Evolutionary conservation across 1,140 invertebrate species (phyloP).

Genomic region (Pseudomyrmex dendroicus): DNA sequence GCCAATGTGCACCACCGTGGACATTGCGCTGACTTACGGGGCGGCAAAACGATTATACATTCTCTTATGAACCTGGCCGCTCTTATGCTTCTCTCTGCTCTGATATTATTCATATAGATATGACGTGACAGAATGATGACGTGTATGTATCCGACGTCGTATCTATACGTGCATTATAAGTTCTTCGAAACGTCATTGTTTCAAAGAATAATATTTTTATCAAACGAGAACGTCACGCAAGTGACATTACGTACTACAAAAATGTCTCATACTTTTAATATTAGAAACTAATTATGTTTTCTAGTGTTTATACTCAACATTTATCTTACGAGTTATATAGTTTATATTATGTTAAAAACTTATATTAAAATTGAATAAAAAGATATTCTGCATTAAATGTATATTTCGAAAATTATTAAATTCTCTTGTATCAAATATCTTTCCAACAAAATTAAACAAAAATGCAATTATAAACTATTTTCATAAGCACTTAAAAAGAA

Average conservation of each 20-base stretch:
- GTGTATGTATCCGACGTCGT: not conserved
- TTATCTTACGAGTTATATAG: no score
- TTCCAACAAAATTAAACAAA: no score
- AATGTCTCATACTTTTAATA: slow-evolving; percentile 9
- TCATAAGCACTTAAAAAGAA: no score
- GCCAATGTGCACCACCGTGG: no score
- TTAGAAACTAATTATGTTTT: not conserved
- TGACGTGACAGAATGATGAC: not conserved
- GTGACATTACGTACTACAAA: not conserved
- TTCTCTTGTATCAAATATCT: not conserved
- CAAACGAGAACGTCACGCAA: not conserved
- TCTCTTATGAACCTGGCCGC: no score
- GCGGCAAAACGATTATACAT: no score
- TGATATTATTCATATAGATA: not conserved
- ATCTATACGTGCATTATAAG: not conserved
- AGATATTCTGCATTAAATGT: not conserved
- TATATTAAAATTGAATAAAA: not conserved
- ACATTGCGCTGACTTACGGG: no score
- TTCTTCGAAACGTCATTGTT: slow-evolving; percentile 4
- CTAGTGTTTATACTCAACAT: not conserved
- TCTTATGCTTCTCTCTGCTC: no score
- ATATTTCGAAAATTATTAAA: not conserved
- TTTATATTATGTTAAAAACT: no score
- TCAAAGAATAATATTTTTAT: slow-evolving; percentile 36
- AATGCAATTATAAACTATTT: no score